Percentiles rank a stretch among this genome's conserved stretches.
phyloP scores from a whole-genome alignment of 2,888 invertebrate species.

The Nephrotoma guestfalica region DNA sequence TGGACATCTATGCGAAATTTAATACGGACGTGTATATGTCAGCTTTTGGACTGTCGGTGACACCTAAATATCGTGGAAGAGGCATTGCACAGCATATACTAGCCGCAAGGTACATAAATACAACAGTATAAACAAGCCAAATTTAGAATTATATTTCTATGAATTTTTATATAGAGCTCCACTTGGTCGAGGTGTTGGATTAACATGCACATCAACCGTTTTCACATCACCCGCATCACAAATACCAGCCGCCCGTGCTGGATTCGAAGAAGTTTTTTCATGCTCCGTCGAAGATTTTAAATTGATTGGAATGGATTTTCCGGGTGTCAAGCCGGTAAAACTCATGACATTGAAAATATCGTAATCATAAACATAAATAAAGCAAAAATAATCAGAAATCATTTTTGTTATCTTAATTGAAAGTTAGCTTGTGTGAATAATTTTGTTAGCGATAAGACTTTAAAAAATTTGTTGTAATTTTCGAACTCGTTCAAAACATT shows the following conservation, averaged over 20 bases:
- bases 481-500: too few relatives aligned
- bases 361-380: neutral
- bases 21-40: conserved; percentile 32
- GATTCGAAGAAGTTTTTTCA: neutral
- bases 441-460: too few relatives aligned
- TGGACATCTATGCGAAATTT: conserved; percentile 31
- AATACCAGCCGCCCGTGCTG: neutral
- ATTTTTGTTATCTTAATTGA: too few relatives aligned
- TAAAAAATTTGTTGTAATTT: too few relatives aligned
- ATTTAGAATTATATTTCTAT: neutral
- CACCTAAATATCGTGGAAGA: conserved; percentile 33
- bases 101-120: conserved; percentile 18
- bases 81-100: conserved; percentile 34
- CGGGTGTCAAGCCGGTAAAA: neutral
- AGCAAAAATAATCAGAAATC: too few relatives aligned
- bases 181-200: neutral
- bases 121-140: neutral
- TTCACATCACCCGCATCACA: neutral
- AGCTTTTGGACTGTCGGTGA: conserved; percentile 36
- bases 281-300: neutral
- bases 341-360: neutral
- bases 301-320: neutral
- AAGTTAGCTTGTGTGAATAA: too few relatives aligned
- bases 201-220: neutral
- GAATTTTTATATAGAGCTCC: neutral